These are phyloP conservation scores for Catharus minimus DNA, from an alignment of 2,113 vertebrate genomes.

Conservation along the genomic window DNA sequence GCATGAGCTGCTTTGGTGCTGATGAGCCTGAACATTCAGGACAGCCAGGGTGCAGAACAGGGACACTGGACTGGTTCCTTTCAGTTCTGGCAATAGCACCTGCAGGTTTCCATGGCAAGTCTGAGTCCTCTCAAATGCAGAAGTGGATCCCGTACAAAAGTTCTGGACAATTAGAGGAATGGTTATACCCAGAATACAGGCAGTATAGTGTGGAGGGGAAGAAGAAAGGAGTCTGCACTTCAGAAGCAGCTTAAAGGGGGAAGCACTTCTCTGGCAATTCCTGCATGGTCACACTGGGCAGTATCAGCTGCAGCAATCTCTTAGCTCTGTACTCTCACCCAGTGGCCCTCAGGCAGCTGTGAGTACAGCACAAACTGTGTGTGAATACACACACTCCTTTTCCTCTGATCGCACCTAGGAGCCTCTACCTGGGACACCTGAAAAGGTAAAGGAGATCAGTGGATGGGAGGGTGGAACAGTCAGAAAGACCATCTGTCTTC, in stretches of 20 bases:
- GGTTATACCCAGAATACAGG: not conserved
- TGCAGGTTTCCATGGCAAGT: not conserved
- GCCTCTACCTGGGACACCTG: not conserved
- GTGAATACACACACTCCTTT: not conserved
- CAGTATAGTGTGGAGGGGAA: not conserved
- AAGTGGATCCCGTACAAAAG: not conserved
- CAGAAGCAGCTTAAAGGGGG: not conserved
- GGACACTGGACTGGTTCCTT: accelerated
- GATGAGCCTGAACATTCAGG: not conserved
- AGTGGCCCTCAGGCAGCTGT: not conserved
- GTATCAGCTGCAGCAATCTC: not conserved
- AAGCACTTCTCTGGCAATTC: not conserved
- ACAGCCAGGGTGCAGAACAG: not conserved
- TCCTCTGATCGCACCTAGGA: not conserved
- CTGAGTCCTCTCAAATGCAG: not conserved
- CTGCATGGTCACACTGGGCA: not conserved
- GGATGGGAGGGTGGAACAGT: not conserved
- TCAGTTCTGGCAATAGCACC: not conserved
- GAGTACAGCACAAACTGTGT: not conserved
- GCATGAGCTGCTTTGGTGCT: not conserved
- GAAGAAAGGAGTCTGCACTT: not conserved
- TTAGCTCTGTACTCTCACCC: accelerated
- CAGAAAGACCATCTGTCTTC: not conserved
- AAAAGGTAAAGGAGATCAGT: not conserved
- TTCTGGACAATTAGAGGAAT: not conserved